These are phyloP conservation scores for Malthinus flaveolus DNA, from an alignment of 2,888 invertebrate genomes.

Conservation along the genomic window DNA sequence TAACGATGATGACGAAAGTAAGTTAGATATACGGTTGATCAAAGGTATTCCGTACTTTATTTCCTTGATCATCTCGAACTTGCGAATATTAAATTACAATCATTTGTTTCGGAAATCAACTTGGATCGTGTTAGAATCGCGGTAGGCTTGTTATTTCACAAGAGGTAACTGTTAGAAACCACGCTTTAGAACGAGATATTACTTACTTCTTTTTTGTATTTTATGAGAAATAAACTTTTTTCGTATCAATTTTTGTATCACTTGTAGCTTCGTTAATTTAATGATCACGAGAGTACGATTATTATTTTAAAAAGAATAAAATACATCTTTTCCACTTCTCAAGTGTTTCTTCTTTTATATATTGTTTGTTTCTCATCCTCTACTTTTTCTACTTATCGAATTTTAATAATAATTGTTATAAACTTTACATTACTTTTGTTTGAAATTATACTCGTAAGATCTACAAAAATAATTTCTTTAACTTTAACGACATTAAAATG, in stretches of 20 bases:
- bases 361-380: background rate
- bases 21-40: slow-evolving; percentile 34
- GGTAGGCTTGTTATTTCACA: slow-evolving; percentile 51
- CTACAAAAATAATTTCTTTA: no score
- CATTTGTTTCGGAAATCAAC: slow-evolving; percentile 57
- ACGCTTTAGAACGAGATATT: slow-evolving; percentile 33
- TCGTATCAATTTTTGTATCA: slow-evolving; percentile 17
- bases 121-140: slow-evolving; percentile 53
- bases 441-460: no score
- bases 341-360: background rate
- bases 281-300: slow-evolving; percentile 14
- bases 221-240: slow-evolving; percentile 12
- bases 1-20: slow-evolving; percentile 10
- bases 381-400: background rate
- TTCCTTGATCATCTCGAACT: slow-evolving; percentile 46
- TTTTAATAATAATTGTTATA: background rate
- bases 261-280: slow-evolving; percentile 22
- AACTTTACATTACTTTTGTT: no score
- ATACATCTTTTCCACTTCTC: background rate
- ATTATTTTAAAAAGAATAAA: background rate
- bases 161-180: slow-evolving; percentile 43
- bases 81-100: slow-evolving; percentile 54
- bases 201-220: slow-evolving; percentile 21
- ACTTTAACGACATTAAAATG: no score
- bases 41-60: slow-evolving; percentile 48